Base-by-base conservation (phyloP, 2,888 invertebrate species). In the Stictocephala bisonia region DNA sequence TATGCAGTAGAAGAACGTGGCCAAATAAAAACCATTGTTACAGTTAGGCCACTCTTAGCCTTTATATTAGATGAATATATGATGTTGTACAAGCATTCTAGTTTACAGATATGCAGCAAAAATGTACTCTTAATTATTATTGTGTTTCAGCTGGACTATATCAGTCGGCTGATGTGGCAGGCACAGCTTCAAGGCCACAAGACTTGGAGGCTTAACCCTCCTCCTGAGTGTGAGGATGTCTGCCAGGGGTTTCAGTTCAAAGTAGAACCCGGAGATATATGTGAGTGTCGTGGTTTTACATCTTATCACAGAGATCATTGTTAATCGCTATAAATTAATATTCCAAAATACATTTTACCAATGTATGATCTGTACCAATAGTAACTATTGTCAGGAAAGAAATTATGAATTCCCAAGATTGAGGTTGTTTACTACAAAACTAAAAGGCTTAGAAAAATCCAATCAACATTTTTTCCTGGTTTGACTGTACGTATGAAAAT, bases 151-250 rank as follows among this genome's bases (percentile, higher is more conserved):
- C 85, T 96, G 83, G 96, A 96, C 84, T 95, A 94, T 82, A 96
- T 96, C 78, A 90, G 93, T 78, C 89, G 96, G 75, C 87, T 96
- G 29, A 95, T 96, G 89, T 96, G 96, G 96, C 96, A 96, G 85
- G 96, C 95, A 1, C 96, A 96, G 85, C 87, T 96, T 15, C 87
- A 88, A 79, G 96, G 96, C 0, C 90, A 89, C 79, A 97, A 96
- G 85, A 91, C 88, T 11, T 97, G 96, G 96, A 86, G 87, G 20
- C 84, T 96, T 35, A 89, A 91, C 13, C 96, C 96, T 0, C 92
- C 94, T 0, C 93, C 95, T 0, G 96, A 96, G 85, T 95, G 95
- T 85, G 93, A 95, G 83, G 83, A 88, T 81, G 83, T 90, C 71
- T 96, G 96, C 83, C 85, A 88, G 74, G 86, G 88, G 50, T 88